Evolutionary conservation across 2,113 vertebrate genomes (phyloP).

Genomic region (Rhipidura dahli): DNA sequence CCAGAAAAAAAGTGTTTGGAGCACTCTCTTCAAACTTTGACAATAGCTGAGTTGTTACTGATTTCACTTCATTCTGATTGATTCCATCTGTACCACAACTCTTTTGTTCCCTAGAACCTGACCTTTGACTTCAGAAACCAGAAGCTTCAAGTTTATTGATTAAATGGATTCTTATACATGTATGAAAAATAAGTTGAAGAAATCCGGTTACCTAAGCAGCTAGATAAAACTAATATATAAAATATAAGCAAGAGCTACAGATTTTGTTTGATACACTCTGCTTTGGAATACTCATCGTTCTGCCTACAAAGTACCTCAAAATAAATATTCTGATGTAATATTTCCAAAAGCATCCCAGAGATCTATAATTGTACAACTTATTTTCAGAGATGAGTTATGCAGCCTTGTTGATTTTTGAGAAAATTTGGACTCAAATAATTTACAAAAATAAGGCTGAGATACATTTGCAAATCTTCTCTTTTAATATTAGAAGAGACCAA

Average conservation of each 20-base stretch:
- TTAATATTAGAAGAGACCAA: not conserved
- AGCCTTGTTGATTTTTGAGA: not conserved
- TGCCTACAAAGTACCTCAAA: not conserved
- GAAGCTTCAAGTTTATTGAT: slow-evolving; percentile 57
- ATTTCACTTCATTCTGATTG: slow-evolving; percentile 84
- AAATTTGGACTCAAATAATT: not conserved
- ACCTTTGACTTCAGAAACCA: slow-evolving; percentile 59
- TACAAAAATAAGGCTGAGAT: not conserved
- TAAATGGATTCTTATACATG: not conserved
- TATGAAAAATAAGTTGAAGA: not conserved
- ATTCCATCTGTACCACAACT: slow-evolving; percentile 50
- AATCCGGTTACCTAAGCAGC: not conserved
- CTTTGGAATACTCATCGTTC: not conserved
- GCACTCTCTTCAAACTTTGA: slow-evolving; percentile 84
- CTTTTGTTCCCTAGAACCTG: slow-evolving; percentile 41
- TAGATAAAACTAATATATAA: not conserved
- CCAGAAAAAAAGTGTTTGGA: not conserved
- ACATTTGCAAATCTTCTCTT: not conserved
- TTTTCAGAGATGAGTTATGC: not conserved
- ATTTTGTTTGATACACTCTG: not conserved
- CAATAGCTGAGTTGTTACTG: slow-evolving; percentile 77
- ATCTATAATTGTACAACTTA: not conserved
- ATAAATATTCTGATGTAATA: not conserved
- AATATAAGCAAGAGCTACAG: not conserved
- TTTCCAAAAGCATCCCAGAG: not conserved